Conservation (phyloP, 2,113 vertebrate genomes). For the Oncorhynchus mykiss region DNA sequence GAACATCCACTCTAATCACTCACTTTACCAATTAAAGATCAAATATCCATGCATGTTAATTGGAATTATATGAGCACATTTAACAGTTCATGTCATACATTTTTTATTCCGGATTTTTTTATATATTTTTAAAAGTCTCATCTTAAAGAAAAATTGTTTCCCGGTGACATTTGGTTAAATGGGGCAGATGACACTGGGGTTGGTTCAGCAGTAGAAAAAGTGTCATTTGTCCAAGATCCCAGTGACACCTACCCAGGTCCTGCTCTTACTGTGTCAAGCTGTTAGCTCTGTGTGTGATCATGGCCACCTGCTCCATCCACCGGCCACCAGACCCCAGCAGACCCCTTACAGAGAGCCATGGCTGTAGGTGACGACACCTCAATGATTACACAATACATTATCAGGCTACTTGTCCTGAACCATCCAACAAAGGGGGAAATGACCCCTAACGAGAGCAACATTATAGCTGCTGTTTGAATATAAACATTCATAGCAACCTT, state of each 20-base stretch:
- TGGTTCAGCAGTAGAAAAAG: neutral
- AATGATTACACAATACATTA: neutral
- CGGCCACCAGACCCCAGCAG: neutral
- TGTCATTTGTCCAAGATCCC: conserved; percentile 16
- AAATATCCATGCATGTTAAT: conserved; percentile 44
- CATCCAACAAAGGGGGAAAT: neutral
- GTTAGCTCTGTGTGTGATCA: conserved; percentile 22
- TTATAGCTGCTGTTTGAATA: neutral
- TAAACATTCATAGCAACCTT: neutral
- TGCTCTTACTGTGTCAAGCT: conserved; percentile 11
- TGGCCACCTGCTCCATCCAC: conserved; percentile 36
- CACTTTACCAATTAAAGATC: conserved; percentile 26
- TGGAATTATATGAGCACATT: conserved; percentile 38
- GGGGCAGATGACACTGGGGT: conserved; percentile 3
- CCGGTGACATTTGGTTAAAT: conserved; percentile 12
- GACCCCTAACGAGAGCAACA: neutral
- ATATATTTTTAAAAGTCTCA: neutral
- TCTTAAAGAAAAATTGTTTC: neutral
- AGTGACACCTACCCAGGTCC: conserved; percentile 17
- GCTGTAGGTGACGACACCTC: neutral
- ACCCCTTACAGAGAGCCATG: neutral
- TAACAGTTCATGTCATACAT: conserved; percentile 21
- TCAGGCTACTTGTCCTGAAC: neutral
- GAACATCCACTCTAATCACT: conserved; percentile 22
- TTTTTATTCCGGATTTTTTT: conserved; percentile 9